phyloP scores from a whole-genome alignment of 2,888 invertebrate genomes.

The Tanytarsus gracilentus region DNA sequence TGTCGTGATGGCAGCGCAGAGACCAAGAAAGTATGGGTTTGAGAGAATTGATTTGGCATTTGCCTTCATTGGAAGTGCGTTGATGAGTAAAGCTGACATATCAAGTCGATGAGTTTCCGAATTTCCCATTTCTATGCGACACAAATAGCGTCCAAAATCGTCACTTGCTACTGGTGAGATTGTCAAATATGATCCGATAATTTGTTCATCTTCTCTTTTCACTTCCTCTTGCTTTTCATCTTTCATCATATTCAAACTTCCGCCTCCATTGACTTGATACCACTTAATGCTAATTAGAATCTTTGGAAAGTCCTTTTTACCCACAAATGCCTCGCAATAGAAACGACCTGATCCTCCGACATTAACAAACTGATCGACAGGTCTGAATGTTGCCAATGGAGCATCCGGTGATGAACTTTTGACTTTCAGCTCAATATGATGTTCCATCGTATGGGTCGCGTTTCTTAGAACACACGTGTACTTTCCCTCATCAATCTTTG shows the following conservation, averaged over 20 bases:
- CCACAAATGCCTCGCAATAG: conserved; percentile 71
- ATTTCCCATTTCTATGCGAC: conserved; percentile 53
- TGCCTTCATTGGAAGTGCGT: conserved; percentile 30
- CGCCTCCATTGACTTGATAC: conserved; percentile 45
- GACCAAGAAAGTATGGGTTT: conserved; percentile 12
- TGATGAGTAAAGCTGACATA: conserved; percentile 36
- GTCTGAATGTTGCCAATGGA: conserved; percentile 58
- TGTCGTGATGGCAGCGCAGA: neutral
- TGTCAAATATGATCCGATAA: conserved; percentile 59
- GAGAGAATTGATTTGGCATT: conserved; percentile 3
- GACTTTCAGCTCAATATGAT: conserved; percentile 56
- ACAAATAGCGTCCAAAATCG: conserved; percentile 64
- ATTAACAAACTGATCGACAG: conserved; percentile 54
- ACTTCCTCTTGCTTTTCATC: conserved; percentile 42
- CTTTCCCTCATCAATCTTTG: conserved; percentile 58
- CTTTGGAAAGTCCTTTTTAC: conserved; percentile 59
- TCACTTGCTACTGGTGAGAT: conserved; percentile 51
- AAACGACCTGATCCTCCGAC: conserved; percentile 55
- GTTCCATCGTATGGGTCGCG: conserved; percentile 55
- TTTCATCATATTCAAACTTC: no score
- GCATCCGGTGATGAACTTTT: conserved; percentile 56
- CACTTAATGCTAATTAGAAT: conserved; percentile 63
- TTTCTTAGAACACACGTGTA: conserved; percentile 66
- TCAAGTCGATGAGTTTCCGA: conserved; percentile 42
- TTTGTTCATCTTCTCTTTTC: conserved; percentile 59